phyloP scores from a whole-genome alignment of 1,140 invertebrate genomes.

The Cepaea nemoralis region DNA sequence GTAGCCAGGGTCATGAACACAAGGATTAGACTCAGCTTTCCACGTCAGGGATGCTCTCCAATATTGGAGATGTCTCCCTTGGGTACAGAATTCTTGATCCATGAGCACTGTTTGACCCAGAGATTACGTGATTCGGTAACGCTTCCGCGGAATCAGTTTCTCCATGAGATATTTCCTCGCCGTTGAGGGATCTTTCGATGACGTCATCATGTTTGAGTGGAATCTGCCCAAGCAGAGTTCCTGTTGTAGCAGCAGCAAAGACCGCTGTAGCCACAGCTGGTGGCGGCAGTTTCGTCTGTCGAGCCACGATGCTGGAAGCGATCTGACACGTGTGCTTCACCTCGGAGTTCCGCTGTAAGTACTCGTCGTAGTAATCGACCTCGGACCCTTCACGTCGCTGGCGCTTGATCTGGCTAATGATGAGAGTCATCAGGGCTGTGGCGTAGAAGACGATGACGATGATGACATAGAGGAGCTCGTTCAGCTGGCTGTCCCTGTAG shows the following conservation, averaged over 20 bases:
- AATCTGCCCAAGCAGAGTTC: slow-evolving; percentile 11
- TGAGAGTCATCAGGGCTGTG: slow-evolving; percentile 65
- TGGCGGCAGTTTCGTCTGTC: neutral
- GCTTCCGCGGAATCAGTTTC: neutral
- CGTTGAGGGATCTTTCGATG: neutral
- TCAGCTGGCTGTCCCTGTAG: slow-evolving; percentile 62
- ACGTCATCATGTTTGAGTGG: neutral
- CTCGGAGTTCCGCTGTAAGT: slow-evolving; percentile 60
- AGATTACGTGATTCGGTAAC: neutral
- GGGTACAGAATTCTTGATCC: neutral
- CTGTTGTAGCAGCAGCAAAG: slow-evolving; percentile 10
- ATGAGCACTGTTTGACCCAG: neutral
- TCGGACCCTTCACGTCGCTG: slow-evolving; percentile 60
- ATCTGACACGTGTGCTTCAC: slow-evolving; percentile 51
- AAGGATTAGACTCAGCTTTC: no score
- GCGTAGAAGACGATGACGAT: slow-evolving; percentile 69
- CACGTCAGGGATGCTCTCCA: slow-evolving; percentile 35
- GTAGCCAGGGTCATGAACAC: no score
- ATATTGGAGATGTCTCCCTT: slow-evolving; percentile 2
- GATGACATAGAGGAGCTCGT: slow-evolving; percentile 67
- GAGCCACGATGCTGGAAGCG: slow-evolving; percentile 40
- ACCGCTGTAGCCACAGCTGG: neutral
- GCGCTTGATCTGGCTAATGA: slow-evolving; percentile 64
- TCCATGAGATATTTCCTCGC: neutral
- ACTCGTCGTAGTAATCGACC: slow-evolving; percentile 67